These are phyloP conservation scores for Pterocles burchelli DNA, from an alignment of 2,113 vertebrate genomes.

Conservation along the genomic window DNA sequence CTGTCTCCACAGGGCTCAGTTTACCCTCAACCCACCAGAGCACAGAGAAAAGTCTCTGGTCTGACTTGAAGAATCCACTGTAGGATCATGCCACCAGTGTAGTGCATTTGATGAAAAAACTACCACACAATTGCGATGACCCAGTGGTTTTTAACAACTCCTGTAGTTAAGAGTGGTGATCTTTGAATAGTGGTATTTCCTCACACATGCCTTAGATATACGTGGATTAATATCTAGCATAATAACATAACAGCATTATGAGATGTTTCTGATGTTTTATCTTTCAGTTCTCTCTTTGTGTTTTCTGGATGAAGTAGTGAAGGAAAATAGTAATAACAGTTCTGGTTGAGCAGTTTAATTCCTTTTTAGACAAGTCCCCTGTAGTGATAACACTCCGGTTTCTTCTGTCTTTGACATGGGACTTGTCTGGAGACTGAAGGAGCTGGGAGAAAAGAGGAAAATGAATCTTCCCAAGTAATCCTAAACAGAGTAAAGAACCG, in stretches of 20 bases:
- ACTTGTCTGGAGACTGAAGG: neutral
- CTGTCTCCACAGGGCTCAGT: neutral
- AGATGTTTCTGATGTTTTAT: constrained; percentile 20
- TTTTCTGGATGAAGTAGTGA: constrained; percentile 41
- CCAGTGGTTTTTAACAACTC: neutral
- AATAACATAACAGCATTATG: neutral
- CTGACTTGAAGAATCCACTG: neutral
- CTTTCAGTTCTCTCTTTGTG: constrained; percentile 8
- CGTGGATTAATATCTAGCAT: neutral
- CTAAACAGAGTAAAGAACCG: neutral
- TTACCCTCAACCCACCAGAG: neutral
- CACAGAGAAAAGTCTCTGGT: neutral
- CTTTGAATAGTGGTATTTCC: neutral
- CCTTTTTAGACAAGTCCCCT: neutral
- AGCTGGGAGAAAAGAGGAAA: neutral
- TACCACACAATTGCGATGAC: neutral
- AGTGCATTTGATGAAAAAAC: neutral
- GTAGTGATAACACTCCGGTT: constrained; percentile 26
- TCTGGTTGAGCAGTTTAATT: constrained; percentile 58
- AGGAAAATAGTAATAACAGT: constrained; percentile 37
- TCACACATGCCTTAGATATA: neutral
- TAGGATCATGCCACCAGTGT: neutral
- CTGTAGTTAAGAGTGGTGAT: neutral
- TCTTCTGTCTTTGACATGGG: neutral
- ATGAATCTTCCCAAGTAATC: neutral